These are phyloP conservation scores for Eremophila alpestris DNA, from an alignment of 2,797 vertebrate genomes.

Conservation along the genomic window DNA sequence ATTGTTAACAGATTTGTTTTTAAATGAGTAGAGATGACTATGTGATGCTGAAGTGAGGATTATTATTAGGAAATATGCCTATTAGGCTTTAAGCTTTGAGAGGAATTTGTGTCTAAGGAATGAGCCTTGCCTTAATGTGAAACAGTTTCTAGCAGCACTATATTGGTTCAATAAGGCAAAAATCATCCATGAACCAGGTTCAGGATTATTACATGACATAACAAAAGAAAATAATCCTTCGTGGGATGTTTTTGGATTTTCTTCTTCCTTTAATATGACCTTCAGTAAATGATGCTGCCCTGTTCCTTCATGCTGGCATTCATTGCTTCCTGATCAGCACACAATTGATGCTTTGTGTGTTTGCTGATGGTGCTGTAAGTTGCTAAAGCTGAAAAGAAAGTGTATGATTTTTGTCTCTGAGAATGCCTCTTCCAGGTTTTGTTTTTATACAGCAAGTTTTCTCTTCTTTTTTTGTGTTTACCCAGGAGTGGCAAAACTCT, in stretches of 20 bases:
- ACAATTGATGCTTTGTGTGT: background rate
- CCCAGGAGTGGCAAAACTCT: constrained; percentile 94
- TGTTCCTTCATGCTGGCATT: background rate
- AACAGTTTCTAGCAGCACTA: background rate
- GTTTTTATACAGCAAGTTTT: background rate
- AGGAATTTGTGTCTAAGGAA: background rate
- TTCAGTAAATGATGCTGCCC: background rate
- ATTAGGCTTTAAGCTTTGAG: background rate
- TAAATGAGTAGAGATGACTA: rapidly evolving
- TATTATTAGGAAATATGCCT: background rate
- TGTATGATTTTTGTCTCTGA: constrained; percentile 17
- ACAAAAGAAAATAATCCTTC: background rate
- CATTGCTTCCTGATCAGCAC: background rate
- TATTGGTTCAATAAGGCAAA: background rate
- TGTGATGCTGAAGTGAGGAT: background rate
- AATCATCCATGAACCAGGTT: background rate
- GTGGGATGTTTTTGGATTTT: background rate
- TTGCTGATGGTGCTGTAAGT: background rate
- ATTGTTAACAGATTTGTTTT: background rate
- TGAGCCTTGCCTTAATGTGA: background rate
- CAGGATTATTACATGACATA: background rate
- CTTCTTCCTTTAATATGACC: background rate
- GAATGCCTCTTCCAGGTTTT: background rate
- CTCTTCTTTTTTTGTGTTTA: background rate
- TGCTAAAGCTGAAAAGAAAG: constrained; percentile 54